Conservation (phyloP, 2,888 invertebrate genomes). For the Hydropsyche betteni region DNA sequence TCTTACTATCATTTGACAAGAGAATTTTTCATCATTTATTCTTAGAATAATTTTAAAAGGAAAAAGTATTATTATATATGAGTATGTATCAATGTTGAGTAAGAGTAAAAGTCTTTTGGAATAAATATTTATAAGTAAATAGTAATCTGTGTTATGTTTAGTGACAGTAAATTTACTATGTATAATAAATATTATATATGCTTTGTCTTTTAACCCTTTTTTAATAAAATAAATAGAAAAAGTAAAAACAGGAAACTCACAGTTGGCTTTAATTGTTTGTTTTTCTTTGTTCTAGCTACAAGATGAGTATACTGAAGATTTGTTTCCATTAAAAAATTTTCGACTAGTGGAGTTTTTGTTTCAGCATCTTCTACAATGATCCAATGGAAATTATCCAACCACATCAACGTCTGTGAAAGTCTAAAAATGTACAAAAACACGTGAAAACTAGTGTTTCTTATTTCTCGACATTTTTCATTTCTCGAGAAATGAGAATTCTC, state of each 20-base stretch:
- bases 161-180: too few relatives aligned
- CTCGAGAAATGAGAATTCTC: too few relatives aligned
- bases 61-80: too few relatives aligned
- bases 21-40: too few relatives aligned
- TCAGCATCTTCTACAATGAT: conserved; percentile 89
- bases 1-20: too few relatives aligned
- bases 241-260: conserved; percentile 56
- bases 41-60: too few relatives aligned
- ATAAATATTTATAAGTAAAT: neutral
- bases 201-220: too few relatives aligned
- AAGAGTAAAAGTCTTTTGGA: conserved; percentile 6
- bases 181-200: too few relatives aligned
- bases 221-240: too few relatives aligned
- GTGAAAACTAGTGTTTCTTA: too few relatives aligned
- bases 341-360: conserved; percentile 74
- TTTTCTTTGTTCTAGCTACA: conserved; percentile 64
- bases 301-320: conserved; percentile 74
- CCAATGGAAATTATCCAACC: conserved; percentile 92
- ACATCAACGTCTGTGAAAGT: conserved; percentile 85
- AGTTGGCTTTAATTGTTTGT: conserved; percentile 58
- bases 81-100: neutral
- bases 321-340: conserved; percentile 74
- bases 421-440: conserved; percentile 60
- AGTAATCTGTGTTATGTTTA: neutral
- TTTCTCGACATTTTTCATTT: too few relatives aligned